A percentile compares a stretch with the other conserved stretches of the same genome.
Conservation (phyloP, 2,888 invertebrate genomes). For the Eilema sororculum region DNA sequence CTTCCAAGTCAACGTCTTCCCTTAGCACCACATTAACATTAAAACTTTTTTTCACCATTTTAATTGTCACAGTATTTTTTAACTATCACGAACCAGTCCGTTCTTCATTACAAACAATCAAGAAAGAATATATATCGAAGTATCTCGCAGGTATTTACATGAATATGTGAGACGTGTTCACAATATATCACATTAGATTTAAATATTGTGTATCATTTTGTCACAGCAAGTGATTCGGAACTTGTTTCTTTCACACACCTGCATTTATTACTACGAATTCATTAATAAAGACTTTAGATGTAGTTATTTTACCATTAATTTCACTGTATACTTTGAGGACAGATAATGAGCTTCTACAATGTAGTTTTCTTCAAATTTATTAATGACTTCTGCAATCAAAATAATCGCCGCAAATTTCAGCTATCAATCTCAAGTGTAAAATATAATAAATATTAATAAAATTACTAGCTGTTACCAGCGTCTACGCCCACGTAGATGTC, state of each 20-base stretch:
- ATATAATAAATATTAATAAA: not conserved
- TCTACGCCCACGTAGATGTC: too few relatives aligned
- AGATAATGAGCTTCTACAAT: too few relatives aligned
- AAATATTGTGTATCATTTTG: not conserved
- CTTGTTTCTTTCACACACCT: not conserved
- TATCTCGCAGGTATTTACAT: not conserved
- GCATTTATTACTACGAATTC: not conserved
- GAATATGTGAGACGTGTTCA: not conserved
- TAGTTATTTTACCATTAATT: too few relatives aligned
- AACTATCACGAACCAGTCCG: not conserved
- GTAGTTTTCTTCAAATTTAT: too few relatives aligned
- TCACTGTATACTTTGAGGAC: not conserved
- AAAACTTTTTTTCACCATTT: slow-evolving; percentile 15
- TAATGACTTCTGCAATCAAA: too few relatives aligned
- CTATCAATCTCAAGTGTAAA: too few relatives aligned
- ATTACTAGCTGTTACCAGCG: too few relatives aligned
- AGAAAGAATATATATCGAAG: not conserved
- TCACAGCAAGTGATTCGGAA: not conserved
- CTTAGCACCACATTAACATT: slow-evolving; percentile 5
- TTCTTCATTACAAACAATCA: not conserved
- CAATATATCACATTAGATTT: not conserved
- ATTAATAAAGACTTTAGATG: not conserved
- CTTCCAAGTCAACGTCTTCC: slow-evolving; percentile 14
- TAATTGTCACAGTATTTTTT: not conserved
- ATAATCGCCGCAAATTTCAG: too few relatives aligned